phyloP scores from a whole-genome alignment of 2,113 vertebrate species.

The Strix aluco region DNA sequence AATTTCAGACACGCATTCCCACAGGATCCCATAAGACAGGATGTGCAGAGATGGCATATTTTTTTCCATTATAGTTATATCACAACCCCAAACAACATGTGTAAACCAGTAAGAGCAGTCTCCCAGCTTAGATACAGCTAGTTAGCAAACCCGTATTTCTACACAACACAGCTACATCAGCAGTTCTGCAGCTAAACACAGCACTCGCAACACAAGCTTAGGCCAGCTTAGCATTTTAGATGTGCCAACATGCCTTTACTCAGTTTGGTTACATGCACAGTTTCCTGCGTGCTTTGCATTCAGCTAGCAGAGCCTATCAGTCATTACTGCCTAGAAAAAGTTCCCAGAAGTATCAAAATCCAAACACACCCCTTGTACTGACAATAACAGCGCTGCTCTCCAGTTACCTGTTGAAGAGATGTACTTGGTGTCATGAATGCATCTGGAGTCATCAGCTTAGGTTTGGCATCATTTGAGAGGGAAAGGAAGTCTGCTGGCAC shows the following conservation, averaged over 20 bases:
- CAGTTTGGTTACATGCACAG: background rate
- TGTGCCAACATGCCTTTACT: background rate
- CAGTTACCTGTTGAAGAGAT: conserved; percentile 83
- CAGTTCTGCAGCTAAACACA: background rate
- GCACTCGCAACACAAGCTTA: background rate
- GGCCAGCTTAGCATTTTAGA: background rate
- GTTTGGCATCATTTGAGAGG: conserved; percentile 80
- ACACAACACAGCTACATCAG: background rate
- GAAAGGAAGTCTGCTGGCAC: conserved; percentile 89
- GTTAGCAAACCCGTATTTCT: background rate
- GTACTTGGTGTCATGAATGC: conserved; percentile 96
- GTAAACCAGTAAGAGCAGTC: background rate
- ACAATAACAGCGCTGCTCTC: background rate
- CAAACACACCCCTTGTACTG: background rate
- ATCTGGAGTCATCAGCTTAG: conserved; percentile 97
- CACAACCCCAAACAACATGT: background rate
- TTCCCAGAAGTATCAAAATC: background rate
- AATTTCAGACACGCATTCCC: background rate
- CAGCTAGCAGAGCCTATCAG: background rate
- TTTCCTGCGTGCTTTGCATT: background rate
- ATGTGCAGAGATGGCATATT: background rate
- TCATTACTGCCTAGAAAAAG: background rate
- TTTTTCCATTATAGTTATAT: background rate
- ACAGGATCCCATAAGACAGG: background rate
- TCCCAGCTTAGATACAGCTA: background rate